Evolutionary conservation across 2,113 vertebrate species (phyloP).

Genomic region (Climacteris rufus): DNA sequence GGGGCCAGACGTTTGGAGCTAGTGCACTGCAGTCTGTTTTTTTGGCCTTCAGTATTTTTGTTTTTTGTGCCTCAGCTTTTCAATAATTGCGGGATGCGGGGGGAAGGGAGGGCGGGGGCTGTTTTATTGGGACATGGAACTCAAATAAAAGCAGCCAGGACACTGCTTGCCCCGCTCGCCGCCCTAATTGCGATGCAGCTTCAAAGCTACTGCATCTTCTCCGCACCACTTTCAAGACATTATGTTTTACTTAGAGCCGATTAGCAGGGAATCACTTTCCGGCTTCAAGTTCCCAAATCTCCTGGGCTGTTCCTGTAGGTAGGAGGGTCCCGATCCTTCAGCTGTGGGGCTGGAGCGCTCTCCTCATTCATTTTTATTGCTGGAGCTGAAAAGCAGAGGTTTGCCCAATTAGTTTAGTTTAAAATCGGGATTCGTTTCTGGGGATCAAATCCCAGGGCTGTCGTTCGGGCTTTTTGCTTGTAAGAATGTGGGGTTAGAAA

Average conservation of each 20-base stretch:
- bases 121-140: not conserved
- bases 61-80: conserved; percentile 54
- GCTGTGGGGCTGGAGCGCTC: not conserved
- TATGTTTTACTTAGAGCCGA: not conserved
- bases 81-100: conserved; percentile 22
- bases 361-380: not conserved
- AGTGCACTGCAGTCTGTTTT: conserved; percentile 83
- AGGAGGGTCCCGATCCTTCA: not conserved
- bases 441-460: not conserved
- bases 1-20: conserved; percentile 90
- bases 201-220: conserved; percentile 32
- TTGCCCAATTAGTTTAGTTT: not conserved
- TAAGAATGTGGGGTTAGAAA: not conserved
- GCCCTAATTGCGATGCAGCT: not conserved
- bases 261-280: not conserved
- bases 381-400: not conserved
- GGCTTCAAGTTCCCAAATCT: not conserved
- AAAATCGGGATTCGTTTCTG: not conserved
- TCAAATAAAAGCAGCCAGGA: conserved; percentile 27
- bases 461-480: not conserved
- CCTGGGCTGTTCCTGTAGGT: not conserved
- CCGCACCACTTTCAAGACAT: not conserved
- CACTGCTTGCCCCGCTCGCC: not conserved
- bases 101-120: not conserved
- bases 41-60: conserved; percentile 75